phyloP scores from a whole-genome alignment of 2,888 invertebrate genomes.

The Erebia epiphron region DNA sequence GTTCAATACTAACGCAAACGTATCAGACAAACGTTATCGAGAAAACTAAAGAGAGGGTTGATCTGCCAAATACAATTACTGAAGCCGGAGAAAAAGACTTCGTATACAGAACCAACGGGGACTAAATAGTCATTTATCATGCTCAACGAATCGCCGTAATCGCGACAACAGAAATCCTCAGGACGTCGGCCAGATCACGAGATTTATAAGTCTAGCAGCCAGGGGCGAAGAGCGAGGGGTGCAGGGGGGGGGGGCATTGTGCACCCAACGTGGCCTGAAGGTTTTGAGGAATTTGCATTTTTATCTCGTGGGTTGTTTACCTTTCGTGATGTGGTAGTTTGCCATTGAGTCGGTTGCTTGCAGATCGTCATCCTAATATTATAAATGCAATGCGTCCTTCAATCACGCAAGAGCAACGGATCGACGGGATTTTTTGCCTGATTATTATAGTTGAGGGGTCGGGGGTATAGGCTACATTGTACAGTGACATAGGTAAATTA shows the following conservation, averaged over 20 bases:
- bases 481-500: too few species aligned
- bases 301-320: slow-evolving; percentile 37
- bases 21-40: not conserved
- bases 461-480: too few species aligned
- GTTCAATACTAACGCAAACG: too few species aligned
- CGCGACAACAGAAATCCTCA: slow-evolving; percentile 47
- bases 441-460: too few species aligned
- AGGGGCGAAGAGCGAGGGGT: not conserved
- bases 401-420: too few species aligned
- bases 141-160: slow-evolving; percentile 42
- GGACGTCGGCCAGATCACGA: slow-evolving; percentile 55
- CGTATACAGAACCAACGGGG: not conserved
- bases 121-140: slow-evolving; percentile 43
- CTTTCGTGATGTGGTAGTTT: slow-evolving; percentile 23
- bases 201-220: slow-evolving; percentile 62
- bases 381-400: too few species aligned
- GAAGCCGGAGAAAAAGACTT: slow-evolving; percentile 13
- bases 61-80: slow-evolving; percentile 6
- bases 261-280: slow-evolving; percentile 55
- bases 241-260: slow-evolving; percentile 52
- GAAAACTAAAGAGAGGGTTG: not conserved
- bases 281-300: slow-evolving; percentile 49
- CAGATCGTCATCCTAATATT: too few species aligned
- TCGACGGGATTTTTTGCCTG: too few species aligned
- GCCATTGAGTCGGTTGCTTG: too few species aligned